Conservation (phyloP, 2,113 vertebrate genomes). For the Herpetotheres cachinnans region DNA sequence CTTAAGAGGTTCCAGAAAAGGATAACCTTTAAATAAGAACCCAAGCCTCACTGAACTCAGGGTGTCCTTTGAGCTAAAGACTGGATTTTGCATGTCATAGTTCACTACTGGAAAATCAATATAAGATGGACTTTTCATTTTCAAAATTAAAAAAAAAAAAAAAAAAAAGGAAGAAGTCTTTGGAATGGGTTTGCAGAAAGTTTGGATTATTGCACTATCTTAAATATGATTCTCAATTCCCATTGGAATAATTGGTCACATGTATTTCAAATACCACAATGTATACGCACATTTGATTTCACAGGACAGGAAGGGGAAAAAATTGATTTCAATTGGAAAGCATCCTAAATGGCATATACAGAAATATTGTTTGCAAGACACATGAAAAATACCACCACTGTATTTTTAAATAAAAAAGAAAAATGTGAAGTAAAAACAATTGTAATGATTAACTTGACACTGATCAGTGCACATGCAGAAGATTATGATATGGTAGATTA, state of each 20-base stretch:
- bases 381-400: background rate
- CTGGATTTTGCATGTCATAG: background rate
- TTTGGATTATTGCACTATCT: background rate
- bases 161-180: background rate
- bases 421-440: background rate
- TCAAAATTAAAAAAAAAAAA: background rate
- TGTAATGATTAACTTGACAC: background rate
- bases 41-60: background rate
- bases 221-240: background rate
- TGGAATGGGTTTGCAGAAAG: background rate
- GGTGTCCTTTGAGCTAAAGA: background rate
- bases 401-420: background rate
- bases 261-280: background rate
- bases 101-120: background rate
- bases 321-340: background rate
- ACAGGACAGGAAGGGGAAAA: background rate
- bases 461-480: background rate
- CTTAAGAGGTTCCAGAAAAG: background rate
- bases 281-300: background rate
- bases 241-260: background rate
- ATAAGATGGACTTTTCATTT: background rate
- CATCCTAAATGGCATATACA: background rate
- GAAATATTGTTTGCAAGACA: background rate
- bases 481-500: background rate
- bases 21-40: background rate